These are phyloP conservation scores for Aporophyla lueneburgensis DNA, from an alignment of 2,888 invertebrate species.

Conservation along the genomic window DNA sequence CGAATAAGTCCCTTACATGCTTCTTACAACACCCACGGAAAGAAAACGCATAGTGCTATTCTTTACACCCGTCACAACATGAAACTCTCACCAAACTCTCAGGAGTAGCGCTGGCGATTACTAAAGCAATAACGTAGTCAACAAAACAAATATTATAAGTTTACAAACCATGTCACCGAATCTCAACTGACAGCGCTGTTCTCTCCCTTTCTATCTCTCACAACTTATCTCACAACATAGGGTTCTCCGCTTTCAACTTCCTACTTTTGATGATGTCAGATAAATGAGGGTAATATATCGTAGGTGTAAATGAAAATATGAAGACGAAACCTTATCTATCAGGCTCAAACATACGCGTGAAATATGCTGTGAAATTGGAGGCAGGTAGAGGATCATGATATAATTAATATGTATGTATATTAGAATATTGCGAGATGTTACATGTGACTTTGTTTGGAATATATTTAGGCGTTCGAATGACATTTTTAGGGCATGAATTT, in stretches of 20 bases:
- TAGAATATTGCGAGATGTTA: neutral
- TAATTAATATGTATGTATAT: neutral
- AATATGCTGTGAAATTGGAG: constrained; percentile 58
- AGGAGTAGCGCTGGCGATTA: neutral
- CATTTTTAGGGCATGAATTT: neutral
- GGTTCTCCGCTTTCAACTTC: constrained; percentile 37
- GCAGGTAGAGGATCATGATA: constrained; percentile 21
- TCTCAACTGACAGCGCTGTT: neutral
- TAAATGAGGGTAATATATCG: constrained; percentile 47
- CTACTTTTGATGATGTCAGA: constrained; percentile 47
- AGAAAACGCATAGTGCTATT: too few relatives aligned
- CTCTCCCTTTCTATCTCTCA: too few relatives aligned
- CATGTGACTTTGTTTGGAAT: neutral
- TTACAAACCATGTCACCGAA: neutral
- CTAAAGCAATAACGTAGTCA: neutral
- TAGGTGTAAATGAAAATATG: constrained; percentile 52
- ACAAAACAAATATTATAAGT: neutral
- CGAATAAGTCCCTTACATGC: too few relatives aligned
- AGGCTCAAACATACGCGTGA: constrained; percentile 33
- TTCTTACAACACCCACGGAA: too few relatives aligned
- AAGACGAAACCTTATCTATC: constrained; percentile 43
- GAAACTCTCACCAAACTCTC: neutral
- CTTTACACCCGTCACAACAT: too few relatives aligned
- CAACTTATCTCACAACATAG: constrained; percentile 17
- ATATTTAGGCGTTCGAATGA: neutral